These are phyloP conservation scores for Balaeniceps rex DNA, from an alignment of 2,113 vertebrate genomes.

Conservation along the genomic window DNA sequence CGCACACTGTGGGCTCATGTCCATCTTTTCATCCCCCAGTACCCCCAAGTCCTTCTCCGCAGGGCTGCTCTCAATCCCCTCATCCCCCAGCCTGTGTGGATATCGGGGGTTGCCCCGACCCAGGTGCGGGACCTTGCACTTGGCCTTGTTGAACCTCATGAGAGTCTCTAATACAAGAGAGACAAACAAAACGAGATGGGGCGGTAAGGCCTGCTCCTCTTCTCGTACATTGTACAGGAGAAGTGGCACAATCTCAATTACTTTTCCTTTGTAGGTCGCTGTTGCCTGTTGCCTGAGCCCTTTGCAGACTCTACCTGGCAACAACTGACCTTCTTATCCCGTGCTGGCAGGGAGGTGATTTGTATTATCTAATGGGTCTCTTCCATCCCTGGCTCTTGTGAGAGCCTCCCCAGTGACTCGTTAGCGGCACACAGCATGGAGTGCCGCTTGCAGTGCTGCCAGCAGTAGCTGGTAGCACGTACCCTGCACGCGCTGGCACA, in stretches of 20 bases:
- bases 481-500: accelerated
- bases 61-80: too few species aligned
- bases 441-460: background rate
- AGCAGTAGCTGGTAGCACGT: background rate
- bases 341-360: background rate
- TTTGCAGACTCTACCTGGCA: background rate
- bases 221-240: accelerated
- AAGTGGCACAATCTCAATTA: background rate
- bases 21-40: too few species aligned
- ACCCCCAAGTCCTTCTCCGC: too few species aligned
- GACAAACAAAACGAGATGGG: background rate
- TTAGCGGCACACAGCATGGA: background rate
- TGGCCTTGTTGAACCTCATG: too few species aligned
- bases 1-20: too few species aligned
- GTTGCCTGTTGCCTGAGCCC: background rate
- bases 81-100: too few species aligned
- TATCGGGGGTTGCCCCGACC: too few species aligned
- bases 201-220: background rate
- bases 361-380: background rate
- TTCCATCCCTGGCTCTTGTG: background rate
- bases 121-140: too few species aligned
- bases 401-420: background rate
- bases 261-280: background rate
- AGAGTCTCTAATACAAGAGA: background rate
- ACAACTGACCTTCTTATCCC: background rate